Conservation (phyloP, 2,888 invertebrate species). For the Tetragonula carbonaria region DNA sequence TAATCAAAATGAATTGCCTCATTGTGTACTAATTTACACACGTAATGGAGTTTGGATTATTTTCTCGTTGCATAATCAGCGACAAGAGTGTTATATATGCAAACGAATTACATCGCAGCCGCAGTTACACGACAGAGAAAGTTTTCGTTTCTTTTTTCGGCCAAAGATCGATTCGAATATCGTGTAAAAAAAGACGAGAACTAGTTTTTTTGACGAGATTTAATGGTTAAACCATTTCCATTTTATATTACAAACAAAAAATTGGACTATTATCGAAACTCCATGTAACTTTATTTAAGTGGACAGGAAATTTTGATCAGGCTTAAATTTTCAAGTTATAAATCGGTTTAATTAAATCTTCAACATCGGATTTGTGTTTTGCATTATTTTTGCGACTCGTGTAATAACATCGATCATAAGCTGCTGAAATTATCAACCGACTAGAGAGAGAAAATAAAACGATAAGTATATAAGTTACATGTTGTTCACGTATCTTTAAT, state of each 20-base stretch:
- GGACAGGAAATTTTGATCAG: neutral
- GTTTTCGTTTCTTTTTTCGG: neutral
- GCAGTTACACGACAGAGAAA: neutral
- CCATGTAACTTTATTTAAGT: neutral
- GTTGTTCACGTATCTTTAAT: conserved; percentile 28
- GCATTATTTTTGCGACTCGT: neutral
- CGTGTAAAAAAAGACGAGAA: neutral
- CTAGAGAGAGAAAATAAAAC: neutral
- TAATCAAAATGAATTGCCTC: conserved; percentile 29
- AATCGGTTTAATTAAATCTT: neutral
- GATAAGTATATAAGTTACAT: neutral
- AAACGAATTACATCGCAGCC: neutral
- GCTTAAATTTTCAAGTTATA: neutral
- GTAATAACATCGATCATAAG: conserved; percentile 30
- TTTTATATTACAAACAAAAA: neutral
- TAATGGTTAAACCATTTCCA: too few species aligned
- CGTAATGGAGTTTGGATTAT: neutral
- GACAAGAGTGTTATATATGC: neutral
- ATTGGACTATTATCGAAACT: neutral
- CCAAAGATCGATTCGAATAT: neutral
- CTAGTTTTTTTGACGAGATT: neutral
- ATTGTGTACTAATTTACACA: conserved; percentile 5
- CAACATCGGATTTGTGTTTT: neutral
- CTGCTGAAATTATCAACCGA: conserved; percentile 3
- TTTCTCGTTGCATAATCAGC: neutral